A percentile compares a stretch with the other conserved stretches of the same genome.
These are phyloP conservation scores for Agrilus cyanescens DNA, from an alignment of 2,888 invertebrate species.

Conservation along the genomic window DNA sequence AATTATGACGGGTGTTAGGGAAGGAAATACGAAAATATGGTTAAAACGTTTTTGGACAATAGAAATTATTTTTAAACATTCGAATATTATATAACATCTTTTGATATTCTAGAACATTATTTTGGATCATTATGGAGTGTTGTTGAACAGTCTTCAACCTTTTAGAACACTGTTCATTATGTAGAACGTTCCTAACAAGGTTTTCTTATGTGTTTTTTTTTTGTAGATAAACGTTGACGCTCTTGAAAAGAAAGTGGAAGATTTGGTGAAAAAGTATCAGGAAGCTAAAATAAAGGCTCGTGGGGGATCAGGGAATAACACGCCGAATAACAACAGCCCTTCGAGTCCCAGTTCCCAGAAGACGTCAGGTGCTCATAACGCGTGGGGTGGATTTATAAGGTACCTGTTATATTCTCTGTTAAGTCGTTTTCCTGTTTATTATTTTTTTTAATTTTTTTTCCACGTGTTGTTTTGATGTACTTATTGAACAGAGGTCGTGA, in stretches of 20 bases:
- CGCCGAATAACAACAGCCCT: constrained; percentile 34
- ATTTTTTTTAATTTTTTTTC: not conserved
- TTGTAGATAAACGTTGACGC: constrained; percentile 55
- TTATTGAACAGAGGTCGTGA: not conserved
- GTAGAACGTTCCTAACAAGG: too few species aligned
- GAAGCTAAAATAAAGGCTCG: constrained; percentile 48
- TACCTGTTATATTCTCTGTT: too few species aligned
- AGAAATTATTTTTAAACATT: not conserved
- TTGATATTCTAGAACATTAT: not conserved
- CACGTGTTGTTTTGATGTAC: not conserved
- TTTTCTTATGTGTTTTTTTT: constrained; percentile 7
- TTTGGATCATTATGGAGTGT: not conserved
- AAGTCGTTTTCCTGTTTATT: too few species aligned
- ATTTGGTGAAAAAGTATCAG: constrained; percentile 57
- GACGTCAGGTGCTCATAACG: constrained; percentile 48
- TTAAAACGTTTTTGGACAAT: not conserved
- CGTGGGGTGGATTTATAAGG: constrained; percentile 57
- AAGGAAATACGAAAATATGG: not conserved
- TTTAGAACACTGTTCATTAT: too few species aligned
- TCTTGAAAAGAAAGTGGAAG: constrained; percentile 62
- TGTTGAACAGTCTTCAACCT: not conserved
- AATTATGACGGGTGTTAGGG: not conserved
- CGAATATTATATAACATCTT: not conserved
- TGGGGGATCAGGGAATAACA: constrained; percentile 40
- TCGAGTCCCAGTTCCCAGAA: constrained; percentile 39